These are phyloP conservation scores for Idaea straminata DNA, from an alignment of 2,888 invertebrate species.

Conservation along the genomic window DNA sequence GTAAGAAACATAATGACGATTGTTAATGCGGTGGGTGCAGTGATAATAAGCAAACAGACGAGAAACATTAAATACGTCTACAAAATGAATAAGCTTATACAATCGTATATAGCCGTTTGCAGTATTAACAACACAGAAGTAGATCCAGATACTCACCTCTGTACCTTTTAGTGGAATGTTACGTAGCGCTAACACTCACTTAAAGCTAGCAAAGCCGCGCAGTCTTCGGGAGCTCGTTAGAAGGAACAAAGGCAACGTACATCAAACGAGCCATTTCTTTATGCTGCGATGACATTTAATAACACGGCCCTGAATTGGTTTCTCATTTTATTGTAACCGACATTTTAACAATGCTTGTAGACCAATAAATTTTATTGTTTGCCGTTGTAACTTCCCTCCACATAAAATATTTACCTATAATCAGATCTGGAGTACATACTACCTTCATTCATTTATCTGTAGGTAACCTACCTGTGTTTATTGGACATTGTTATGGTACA, in stretches of 20 bases:
- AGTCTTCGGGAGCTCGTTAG: conserved; percentile 60
- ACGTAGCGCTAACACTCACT: conserved; percentile 49
- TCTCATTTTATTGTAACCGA: conserved; percentile 50
- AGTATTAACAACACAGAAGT: conserved; percentile 12
- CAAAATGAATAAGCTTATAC: not conserved
- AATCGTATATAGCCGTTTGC: not conserved
- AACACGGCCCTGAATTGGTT: conserved; percentile 50
- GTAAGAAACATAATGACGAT: conserved; percentile 15
- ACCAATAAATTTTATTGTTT: conserved; percentile 30
- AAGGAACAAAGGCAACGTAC: conserved; percentile 61
- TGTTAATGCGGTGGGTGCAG: conserved; percentile 8
- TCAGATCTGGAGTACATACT: not conserved
- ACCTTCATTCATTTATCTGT: not conserved
- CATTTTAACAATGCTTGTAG: conserved; percentile 41
- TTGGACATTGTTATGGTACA: not conserved
- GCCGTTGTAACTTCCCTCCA: not conserved
- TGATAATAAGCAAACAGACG: conserved; percentile 1
- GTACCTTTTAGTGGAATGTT: conserved; percentile 45
- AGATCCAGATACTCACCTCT: conserved; percentile 32
- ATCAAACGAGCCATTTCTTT: conserved; percentile 64
- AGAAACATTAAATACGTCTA: not conserved
- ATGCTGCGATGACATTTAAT: conserved; percentile 56
- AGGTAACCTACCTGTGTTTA: not conserved
- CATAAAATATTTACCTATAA: not conserved
- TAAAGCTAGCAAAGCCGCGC: conserved; percentile 40